These are phyloP conservation scores for Oncorhynchus nerka DNA, from an alignment of 2,113 vertebrate species.

Conservation along the genomic window DNA sequence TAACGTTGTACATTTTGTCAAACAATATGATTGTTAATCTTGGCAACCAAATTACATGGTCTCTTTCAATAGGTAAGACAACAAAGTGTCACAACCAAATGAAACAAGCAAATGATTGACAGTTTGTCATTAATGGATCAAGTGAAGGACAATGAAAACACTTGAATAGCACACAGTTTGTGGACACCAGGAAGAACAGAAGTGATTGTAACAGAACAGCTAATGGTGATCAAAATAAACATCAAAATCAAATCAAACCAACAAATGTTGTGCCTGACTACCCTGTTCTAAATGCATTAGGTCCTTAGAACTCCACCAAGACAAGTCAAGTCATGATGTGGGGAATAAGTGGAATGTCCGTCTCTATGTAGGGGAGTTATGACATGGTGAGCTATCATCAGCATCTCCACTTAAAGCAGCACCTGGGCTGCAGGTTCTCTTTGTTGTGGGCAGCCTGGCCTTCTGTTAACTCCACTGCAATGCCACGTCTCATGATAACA, in stretches of 20 bases:
- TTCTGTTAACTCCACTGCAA: background rate
- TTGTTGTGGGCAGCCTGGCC: background rate
- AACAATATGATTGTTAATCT: background rate
- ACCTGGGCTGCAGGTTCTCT: background rate
- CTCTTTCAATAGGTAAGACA: background rate
- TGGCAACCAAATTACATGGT: background rate
- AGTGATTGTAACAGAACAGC: too few species aligned
- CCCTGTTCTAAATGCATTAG: background rate
- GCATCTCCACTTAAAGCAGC: conserved; percentile 8
- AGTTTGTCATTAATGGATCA: too few species aligned
- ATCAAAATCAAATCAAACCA: too few species aligned
- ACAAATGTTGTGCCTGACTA: background rate
- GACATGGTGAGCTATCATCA: conserved; percentile 3
- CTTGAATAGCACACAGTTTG: too few species aligned
- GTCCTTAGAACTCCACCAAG: background rate
- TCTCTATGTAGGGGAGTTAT: background rate
- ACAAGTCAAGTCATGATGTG: background rate
- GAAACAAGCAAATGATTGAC: too few species aligned
- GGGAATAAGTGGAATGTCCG: background rate
- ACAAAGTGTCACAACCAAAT: too few species aligned
- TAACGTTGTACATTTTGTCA: background rate
- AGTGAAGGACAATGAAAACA: too few species aligned
- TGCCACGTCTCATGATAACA: conserved; percentile 47
- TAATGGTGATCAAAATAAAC: too few species aligned
- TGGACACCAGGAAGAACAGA: too few species aligned